Evolutionary conservation across 2,113 vertebrate species (phyloP), one percentile per base, ranked within the genome.

Genomic region (Alouatta palliata): DNA sequence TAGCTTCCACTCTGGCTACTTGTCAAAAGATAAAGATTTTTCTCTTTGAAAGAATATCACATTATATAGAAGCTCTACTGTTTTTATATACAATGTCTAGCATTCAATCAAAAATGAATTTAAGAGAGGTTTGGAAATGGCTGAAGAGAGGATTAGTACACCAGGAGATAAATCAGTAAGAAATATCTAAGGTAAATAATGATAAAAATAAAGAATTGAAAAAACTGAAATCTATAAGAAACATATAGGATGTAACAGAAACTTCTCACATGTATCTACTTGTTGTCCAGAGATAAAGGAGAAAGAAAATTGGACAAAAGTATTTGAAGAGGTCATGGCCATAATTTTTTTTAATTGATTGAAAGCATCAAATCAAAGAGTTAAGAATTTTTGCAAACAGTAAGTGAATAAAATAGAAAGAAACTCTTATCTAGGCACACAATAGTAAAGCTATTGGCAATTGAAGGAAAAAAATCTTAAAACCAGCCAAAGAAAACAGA

Each of bases 71-170:
- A 32, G 4, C 17, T 77, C 25, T 85, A 92, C 17, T 58, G 37
- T 13, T 96, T 61, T 79, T 92, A 83, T n/a, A 70, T 0, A 70
- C 45, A 87, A 82, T 68, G 8, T 87, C 54, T 80, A 91, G 11
- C 21, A 84, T n/a, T 88, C 40, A 79, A 52, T 84, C n/a, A 92
- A 77, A 94, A n/a, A 68, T 70, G 30, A 14, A 71, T 84, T 96
- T 77, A 88, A 88, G 47, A 35, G 6, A 81, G 40, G 21, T 66
- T 54, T 81, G 45, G 47, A 75, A 56, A 25, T 19, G 47, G 30
- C n/a, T 54, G 20, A 76, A 82, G 4, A 73, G 5, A 96, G 32
- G 17, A 84, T 89, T 73, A 54, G 25, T 85, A 37, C 11, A 92
- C 17, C 61, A 92, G n/a, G 45, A 89, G 30, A 71, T 52, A 88